These are phyloP conservation scores for Gambusia yucatana DNA, from an alignment of 2,797 vertebrate genomes.

Conservation along the genomic window DNA sequence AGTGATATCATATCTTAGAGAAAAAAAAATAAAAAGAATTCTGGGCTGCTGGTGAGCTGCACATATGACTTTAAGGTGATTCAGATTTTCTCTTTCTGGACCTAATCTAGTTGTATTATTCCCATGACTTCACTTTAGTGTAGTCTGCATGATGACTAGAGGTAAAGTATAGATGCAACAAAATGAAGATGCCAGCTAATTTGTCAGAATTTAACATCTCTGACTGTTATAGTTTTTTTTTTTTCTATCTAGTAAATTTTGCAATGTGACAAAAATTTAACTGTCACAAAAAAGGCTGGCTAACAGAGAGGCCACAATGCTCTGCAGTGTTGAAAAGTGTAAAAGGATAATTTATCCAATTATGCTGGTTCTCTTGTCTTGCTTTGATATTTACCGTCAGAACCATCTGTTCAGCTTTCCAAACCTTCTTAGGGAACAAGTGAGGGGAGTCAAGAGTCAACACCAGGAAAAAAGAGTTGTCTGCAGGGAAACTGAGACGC, in stretches of 20 bases:
- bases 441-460: slow-evolving; percentile 46
- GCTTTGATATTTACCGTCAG: slow-evolving; percentile 5
- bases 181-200: neutral
- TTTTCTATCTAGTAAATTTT: neutral
- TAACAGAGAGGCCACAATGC: neutral
- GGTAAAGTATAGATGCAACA: slow-evolving; percentile 12
- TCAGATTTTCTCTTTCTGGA: slow-evolving; percentile 46
- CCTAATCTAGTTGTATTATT: slow-evolving; percentile 49
- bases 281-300: neutral
- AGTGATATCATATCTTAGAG: neutral
- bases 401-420: slow-evolving; percentile 16
- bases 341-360: slow-evolving; percentile 2
- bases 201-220: neutral
- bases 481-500: slow-evolving; percentile 57
- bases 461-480: slow-evolving; percentile 53
- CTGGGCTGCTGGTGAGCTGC: too few relatives aligned
- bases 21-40: neutral
- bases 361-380: neutral
- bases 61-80: slow-evolving; percentile 59
- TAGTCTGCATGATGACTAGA: slow-evolving; percentile 34
- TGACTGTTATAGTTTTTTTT: neutral
- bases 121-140: slow-evolving; percentile 35
- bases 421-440: slow-evolving; percentile 45
- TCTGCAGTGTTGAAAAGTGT: neutral
- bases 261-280: neutral